Evolutionary conservation across 2,113 vertebrate genomes (phyloP).

Genomic region (Atherinomorus stipes): DNA sequence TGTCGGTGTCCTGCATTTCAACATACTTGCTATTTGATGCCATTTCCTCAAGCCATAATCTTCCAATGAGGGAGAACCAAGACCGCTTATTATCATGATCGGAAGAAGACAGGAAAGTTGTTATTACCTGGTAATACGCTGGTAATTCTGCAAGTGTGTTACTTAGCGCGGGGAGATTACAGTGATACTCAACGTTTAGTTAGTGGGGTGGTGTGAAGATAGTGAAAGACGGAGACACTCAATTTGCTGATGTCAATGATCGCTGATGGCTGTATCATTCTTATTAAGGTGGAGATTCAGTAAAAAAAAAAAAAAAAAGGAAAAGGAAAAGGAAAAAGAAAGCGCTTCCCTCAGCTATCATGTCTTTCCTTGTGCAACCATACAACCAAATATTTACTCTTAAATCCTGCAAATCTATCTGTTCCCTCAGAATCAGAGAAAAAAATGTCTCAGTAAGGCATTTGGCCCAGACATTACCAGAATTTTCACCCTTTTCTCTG

Average conservation of each 20-base stretch:
- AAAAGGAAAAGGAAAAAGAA: too few relatives aligned
- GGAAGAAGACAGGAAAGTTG: conserved; percentile 86
- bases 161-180: conserved; percentile 61
- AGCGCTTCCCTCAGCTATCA: conserved; percentile 38
- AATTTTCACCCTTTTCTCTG: conserved; percentile 41
- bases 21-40: conserved; percentile 93
- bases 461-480: conserved; percentile 56
- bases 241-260: conserved; percentile 37
- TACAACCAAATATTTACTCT: conserved; percentile 79
- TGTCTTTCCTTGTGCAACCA: conserved; percentile 64
- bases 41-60: conserved; percentile 93
- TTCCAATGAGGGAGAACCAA: conserved; percentile 91
- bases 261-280: conserved; percentile 49
- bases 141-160: conserved; percentile 82
- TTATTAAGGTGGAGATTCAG: conserved; percentile 31
- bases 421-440: conserved; percentile 64
- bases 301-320: too few relatives aligned
- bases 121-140: conserved; percentile 90
- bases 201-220: conserved; percentile 36
- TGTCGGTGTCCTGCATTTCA: conserved; percentile 92
- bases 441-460: conserved; percentile 59
- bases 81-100: conserved; percentile 93
- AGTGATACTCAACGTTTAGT: conserved; percentile 58
- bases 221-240: conserved; percentile 51
- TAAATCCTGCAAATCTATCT: conserved; percentile 71